Conservation (phyloP, 2,888 invertebrate species). For the Lepeophtheirus nordmannii region DNA sequence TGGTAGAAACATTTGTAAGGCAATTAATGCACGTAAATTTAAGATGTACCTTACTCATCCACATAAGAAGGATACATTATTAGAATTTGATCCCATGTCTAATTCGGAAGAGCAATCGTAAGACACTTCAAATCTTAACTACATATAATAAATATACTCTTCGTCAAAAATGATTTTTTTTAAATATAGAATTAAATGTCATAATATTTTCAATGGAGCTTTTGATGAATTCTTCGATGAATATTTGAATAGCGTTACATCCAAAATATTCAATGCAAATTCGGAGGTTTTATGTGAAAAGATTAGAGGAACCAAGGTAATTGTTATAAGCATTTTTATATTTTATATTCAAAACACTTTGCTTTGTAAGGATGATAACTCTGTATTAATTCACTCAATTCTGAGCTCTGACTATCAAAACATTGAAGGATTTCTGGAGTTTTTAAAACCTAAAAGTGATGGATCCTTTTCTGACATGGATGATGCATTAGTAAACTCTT, state of each 20-base stretch:
- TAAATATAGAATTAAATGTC: not conserved
- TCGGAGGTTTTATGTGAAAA: not conserved
- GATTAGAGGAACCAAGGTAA: not conserved
- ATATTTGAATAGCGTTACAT: not conserved
- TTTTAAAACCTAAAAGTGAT: slow-evolving; percentile 26
- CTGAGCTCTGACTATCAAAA: slow-evolving; percentile 16
- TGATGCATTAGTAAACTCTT: slow-evolving; percentile 49
- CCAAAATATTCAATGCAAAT: not conserved
- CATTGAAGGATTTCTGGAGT: slow-evolving; percentile 20
- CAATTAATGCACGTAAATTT: not conserved
- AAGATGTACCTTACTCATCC: not conserved
- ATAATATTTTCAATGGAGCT: not conserved
- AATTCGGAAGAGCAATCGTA: too few species aligned
- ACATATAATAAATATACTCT: too few species aligned
- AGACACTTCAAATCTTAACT: too few species aligned
- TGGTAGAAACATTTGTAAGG: not conserved
- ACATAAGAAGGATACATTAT: not conserved
- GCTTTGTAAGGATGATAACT: slow-evolving; percentile 22
- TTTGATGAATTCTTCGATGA: not conserved
- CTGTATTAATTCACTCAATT: slow-evolving; percentile 28
- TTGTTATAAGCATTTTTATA: not conserved
- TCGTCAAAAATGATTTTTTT: too few species aligned
- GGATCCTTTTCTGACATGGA: slow-evolving; percentile 46
- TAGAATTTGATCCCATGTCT: not conserved
- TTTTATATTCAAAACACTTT: too few species aligned